Evolutionary conservation across 2,797 vertebrate genomes (phyloP).

Genomic region (Halcyon smyrnensis): DNA sequence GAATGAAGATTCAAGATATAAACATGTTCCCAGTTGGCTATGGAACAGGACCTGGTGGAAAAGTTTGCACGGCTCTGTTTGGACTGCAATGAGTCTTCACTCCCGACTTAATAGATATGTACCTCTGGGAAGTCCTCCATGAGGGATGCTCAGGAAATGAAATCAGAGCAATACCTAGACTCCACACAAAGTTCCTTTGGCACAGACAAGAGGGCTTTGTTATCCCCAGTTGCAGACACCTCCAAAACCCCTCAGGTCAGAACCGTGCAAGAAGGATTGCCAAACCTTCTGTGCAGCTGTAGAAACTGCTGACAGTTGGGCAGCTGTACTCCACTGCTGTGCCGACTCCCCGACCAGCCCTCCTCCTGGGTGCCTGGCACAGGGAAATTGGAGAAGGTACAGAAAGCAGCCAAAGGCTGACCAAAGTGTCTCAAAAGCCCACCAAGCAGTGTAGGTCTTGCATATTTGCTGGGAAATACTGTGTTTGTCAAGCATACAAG

Average conservation of each 20-base stretch:
- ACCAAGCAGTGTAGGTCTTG: neutral
- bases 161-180: conserved; percentile 42
- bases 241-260: conserved; percentile 65
- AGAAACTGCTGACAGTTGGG: conserved; percentile 25
- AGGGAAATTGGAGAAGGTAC: neutral
- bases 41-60: neutral
- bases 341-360: neutral
- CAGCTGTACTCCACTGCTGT: neutral
- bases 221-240: conserved; percentile 28
- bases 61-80: conserved; percentile 9
- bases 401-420: neutral
- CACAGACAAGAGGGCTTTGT: conserved; percentile 66
- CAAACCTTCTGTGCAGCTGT: neutral
- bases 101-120: neutral
- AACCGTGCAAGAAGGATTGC: conserved; percentile 8
- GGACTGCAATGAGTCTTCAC: neutral
- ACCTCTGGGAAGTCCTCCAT: conserved; percentile 16
- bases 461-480: rapidly evolving
- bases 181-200: conserved; percentile 25
- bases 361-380: neutral
- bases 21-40: neutral
- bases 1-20: neutral
- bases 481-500: neutral
- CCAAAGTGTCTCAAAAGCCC: neutral
- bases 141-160: conserved; percentile 60